These are phyloP conservation scores for Mobula hypostoma DNA, from an alignment of 2,113 vertebrate species.

Conservation along the genomic window DNA sequence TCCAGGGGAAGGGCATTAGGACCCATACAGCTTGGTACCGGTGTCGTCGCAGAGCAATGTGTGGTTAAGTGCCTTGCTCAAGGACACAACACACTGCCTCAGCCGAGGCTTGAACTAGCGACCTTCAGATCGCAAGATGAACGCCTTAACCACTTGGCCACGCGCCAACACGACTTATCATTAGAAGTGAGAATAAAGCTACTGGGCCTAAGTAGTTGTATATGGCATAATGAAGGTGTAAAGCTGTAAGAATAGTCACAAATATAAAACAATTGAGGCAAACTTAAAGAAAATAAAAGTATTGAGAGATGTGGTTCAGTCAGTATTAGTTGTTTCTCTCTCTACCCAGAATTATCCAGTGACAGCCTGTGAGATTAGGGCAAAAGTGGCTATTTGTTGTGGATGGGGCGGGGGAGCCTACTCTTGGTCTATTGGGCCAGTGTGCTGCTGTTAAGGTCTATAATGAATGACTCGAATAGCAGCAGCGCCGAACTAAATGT, in stretches of 20 bases:
- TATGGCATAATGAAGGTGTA: not conserved
- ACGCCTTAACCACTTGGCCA: no score
- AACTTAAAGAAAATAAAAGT: not conserved
- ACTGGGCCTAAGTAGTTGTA: not conserved
- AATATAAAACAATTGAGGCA: not conserved
- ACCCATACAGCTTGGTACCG: no score
- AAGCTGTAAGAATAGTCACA: not conserved
- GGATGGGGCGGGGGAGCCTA: not conserved
- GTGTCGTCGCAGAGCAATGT: no score
- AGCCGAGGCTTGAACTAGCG: no score
- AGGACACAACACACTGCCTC: no score
- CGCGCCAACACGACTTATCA: no score
- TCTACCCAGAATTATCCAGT: not conserved
- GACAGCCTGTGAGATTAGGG: not conserved
- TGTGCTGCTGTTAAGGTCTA: not conserved
- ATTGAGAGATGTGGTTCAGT: not conserved
- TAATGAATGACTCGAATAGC: not conserved
- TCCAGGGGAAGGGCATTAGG: no score
- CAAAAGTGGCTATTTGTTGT: not conserved
- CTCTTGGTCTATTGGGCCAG: slow-evolving; percentile 32
- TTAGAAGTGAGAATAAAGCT: not conserved
- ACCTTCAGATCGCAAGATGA: no score
- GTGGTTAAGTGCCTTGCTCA: no score
- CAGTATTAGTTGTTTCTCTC: not conserved
- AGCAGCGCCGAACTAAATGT: slow-evolving; percentile 35